Base-by-base conservation (phyloP, 2,888 invertebrate species). In the Cheilosia vernalis region DNA sequence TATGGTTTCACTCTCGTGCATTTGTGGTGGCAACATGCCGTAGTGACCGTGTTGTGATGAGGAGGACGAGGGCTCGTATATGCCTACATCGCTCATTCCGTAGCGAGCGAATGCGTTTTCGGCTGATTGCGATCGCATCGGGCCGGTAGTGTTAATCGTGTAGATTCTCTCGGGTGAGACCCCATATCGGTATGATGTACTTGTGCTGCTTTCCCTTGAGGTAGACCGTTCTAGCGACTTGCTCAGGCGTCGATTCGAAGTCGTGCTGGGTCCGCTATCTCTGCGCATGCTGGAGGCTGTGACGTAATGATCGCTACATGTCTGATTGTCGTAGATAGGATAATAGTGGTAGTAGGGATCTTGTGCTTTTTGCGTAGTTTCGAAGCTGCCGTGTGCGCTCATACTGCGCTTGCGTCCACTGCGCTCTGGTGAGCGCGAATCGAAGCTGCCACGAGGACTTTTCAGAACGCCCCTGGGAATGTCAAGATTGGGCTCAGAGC, bases 21-120 rank as follows among this genome's bases (percentile, higher is more conserved):
- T 81, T 33, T 86, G 86, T 13, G 56, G 77, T 7, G 81, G 81
- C 47, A 81, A 33, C 77, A 82, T 87, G 77, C 74, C 56, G 53
- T 87, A 69, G 70, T 78, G 74, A 30, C 69, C 76, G 40, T 87
- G 74, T 27, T 78, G 78, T 1, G 81, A 80, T 15, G 93, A 93
- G 2, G 93, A 93, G 87, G 93, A 93, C 1, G 94, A 92, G 0
- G 94, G 93, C 44, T 94, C 94, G 64, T 94, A 94, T 1, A 93
- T 93, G n/a, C 80, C 72, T 27, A 84, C 37, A 17, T 87, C 87
- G 19, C 49, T 17, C 58, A 80, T 80, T 30, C 89, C 89, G 81
- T 91, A 90, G 64, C 89, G 90, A n/a, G 90, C 89, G 80, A 91
- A 91, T 0, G 91, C 90, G 74, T 92, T 92, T 89, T 92, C 92